Conservation (phyloP, 2,888 invertebrate species). For the Harpalus rubripes region DNA sequence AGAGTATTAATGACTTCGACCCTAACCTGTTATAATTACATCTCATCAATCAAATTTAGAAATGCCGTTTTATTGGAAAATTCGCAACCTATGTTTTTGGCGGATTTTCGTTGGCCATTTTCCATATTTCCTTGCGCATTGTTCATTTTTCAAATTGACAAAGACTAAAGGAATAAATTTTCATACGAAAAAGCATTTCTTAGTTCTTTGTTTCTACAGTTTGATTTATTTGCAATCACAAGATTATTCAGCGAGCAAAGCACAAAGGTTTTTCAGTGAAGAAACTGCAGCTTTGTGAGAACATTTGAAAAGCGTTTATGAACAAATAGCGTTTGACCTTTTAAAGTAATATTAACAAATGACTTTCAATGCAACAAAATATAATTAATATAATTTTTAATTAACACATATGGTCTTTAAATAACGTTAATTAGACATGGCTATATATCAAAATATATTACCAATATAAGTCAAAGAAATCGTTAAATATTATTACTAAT, state of each 20-base stretch:
- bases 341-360: slow-evolving; percentile 16
- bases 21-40: background rate
- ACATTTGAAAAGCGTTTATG: background rate
- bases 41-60: background rate
- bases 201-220: slow-evolving; percentile 11
- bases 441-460: slow-evolving; percentile 8
- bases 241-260: slow-evolving; percentile 1
- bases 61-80: background rate
- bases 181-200: background rate
- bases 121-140: background rate
- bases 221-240: slow-evolving; percentile 32
- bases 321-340: background rate
- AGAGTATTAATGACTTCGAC: too few species aligned
- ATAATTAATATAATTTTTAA: slow-evolving; percentile 39
- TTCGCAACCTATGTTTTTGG: background rate
- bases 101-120: slow-evolving; percentile 4
- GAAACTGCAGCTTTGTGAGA: slow-evolving; percentile 1
- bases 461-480: background rate
- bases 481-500: background rate
- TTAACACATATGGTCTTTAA: slow-evolving; percentile 40
- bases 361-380: slow-evolving; percentile 39
- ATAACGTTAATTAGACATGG: slow-evolving; percentile 30
- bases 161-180: slow-evolving; percentile 13
- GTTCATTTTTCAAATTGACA: background rate
- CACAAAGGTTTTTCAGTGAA: background rate